Conservation (phyloP, 2,113 vertebrate species). For the Microcebus ravelobensis region DNA sequence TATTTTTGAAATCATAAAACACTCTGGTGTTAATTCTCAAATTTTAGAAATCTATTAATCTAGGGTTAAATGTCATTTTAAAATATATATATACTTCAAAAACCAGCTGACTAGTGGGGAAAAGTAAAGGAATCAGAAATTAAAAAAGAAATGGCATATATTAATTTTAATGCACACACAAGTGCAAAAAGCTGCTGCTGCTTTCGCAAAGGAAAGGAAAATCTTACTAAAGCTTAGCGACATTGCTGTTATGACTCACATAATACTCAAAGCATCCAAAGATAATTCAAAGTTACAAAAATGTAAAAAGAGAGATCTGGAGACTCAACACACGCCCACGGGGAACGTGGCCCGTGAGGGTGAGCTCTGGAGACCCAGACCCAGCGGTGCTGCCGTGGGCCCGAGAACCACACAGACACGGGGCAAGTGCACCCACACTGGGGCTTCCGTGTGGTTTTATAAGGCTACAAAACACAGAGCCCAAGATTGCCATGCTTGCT, state of each 20-base stretch:
- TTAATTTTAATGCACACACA: background rate
- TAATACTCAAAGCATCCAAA: background rate
- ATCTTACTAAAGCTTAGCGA: too few species aligned
- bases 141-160: background rate
- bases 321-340: background rate
- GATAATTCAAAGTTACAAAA: background rate
- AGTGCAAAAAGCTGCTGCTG: background rate
- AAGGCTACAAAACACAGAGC: background rate
- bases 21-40: background rate
- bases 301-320: background rate
- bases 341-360: background rate
- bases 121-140: background rate
- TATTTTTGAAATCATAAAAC: background rate
- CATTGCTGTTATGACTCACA: background rate
- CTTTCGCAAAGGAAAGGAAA: background rate
- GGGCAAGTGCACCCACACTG: accelerated
- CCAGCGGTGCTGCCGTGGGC: accelerated
- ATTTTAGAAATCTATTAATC: background rate
- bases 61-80: background rate
- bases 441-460: background rate
- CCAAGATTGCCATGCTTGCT: background rate
- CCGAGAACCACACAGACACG: accelerated
- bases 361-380: background rate
- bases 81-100: background rate
- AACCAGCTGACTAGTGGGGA: background rate